A percentile compares a stretch with the other conserved stretches of the same genome.
Evolutionary conservation across 92 coral and sea anemone species (phyloP).

Genomic region (Palythoa grandiflora): DNA sequence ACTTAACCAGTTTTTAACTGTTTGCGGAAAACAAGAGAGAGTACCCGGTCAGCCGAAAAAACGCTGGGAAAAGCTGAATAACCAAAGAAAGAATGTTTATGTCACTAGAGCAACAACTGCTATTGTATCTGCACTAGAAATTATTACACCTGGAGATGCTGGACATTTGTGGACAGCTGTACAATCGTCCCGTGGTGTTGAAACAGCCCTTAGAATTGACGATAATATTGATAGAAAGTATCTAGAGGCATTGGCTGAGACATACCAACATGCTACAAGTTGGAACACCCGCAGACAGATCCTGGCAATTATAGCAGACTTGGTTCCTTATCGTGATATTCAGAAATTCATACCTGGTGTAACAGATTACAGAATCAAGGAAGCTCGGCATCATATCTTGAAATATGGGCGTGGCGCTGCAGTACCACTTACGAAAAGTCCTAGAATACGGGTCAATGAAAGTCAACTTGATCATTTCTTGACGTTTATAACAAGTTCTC

Average conservation of each 20-base stretch:
- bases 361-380: constrained; percentile 51
- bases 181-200: constrained; percentile 51
- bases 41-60: constrained; percentile 52
- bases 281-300: constrained; percentile 72
- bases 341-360: constrained; percentile 73
- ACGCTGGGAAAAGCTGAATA: constrained; percentile 48
- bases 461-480: constrained; percentile 58
- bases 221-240: constrained; percentile 43
- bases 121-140: constrained; percentile 58
- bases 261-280: constrained; percentile 62
- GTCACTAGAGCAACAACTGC: constrained; percentile 54
- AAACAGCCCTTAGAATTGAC: constrained; percentile 51
- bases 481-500: constrained; percentile 54
- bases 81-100: constrained; percentile 45
- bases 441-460: constrained; percentile 56
- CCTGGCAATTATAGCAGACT: constrained; percentile 71
- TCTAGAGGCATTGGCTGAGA: constrained; percentile 71
- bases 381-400: constrained; percentile 59
- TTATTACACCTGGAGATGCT: constrained; percentile 63
- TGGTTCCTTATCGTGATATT: constrained; percentile 58
- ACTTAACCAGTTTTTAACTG: constrained; percentile 59
- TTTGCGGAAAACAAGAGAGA: constrained; percentile 48
- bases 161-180: constrained; percentile 62
- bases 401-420: constrained; percentile 67
- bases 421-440: constrained; percentile 59